These are phyloP conservation scores for Willowsia nigromaculata DNA, from an alignment of 2,888 invertebrate species.

Conservation along the genomic window DNA sequence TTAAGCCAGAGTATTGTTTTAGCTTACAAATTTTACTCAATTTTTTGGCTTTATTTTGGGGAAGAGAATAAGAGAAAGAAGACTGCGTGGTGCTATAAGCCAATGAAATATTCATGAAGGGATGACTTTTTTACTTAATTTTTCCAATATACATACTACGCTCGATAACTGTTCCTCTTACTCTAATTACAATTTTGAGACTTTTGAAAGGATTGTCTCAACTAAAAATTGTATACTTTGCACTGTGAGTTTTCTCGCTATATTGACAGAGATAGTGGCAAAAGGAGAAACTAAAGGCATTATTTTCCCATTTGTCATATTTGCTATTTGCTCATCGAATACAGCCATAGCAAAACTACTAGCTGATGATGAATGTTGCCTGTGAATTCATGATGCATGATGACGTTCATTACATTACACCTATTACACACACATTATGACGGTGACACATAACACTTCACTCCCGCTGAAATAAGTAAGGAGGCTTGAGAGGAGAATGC, in stretches of 20 bases:
- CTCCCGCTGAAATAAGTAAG: neutral
- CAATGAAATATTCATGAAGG: conserved; percentile 67
- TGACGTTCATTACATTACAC: conserved; percentile 63
- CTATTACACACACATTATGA: conserved; percentile 16
- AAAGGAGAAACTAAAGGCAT: too few species aligned
- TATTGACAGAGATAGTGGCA: too few species aligned
- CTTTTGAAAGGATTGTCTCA: too few species aligned
- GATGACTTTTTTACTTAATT: too few species aligned
- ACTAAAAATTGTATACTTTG: too few species aligned
- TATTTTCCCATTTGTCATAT: too few species aligned
- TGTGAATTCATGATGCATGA: conserved; percentile 55
- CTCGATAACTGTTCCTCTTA: too few species aligned
- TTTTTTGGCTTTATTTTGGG: neutral
- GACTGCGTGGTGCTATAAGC: conserved; percentile 66
- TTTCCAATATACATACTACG: too few species aligned
- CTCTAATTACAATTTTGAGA: too few species aligned
- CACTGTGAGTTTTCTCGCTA: too few species aligned
- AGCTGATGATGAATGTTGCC: neutral
- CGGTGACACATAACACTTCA: conserved; percentile 14
- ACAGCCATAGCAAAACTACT: neutral
- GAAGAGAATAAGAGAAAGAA: neutral
- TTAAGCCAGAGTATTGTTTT: neutral
- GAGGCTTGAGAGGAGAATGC: neutral
- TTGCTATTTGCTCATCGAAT: too few species aligned
- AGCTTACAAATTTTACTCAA: neutral